Conservation (phyloP, 1,140 invertebrate genomes). For the Listronotus bonariensis region DNA sequence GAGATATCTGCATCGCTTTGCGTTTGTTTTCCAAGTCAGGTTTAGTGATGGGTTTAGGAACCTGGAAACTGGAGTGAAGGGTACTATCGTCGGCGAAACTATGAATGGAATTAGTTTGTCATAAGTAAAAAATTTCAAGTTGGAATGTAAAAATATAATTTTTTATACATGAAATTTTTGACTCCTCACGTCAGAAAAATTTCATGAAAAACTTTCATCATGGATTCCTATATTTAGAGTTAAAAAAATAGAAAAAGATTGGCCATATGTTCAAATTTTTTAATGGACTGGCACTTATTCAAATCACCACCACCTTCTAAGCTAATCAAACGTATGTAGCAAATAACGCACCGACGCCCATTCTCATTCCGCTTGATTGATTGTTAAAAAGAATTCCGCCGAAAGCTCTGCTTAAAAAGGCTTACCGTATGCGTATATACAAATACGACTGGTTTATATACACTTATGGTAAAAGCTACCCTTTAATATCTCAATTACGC, state of each 20-base stretch:
- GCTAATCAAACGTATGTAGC: constrained; percentile 14
- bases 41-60: too few species aligned
- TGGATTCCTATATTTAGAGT: too few species aligned
- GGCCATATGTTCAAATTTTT: constrained; percentile 9
- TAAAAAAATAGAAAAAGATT: background rate
- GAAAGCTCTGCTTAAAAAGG: constrained; percentile 18
- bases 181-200: too few species aligned
- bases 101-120: too few species aligned
- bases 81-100: too few species aligned
- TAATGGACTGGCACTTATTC: background rate
- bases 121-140: too few species aligned
- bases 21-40: too few species aligned
- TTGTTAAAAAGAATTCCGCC: constrained; percentile 14
- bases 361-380: constrained; percentile 24
- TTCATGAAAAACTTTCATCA: too few species aligned
- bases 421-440: constrained; percentile 8
- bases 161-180: too few species aligned
- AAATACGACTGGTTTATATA: constrained; percentile 8
- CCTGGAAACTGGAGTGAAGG: too few species aligned
- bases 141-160: too few species aligned
- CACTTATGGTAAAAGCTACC: constrained; percentile 10
- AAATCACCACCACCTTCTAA: background rate
- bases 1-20: too few species aligned
- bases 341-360: constrained; percentile 20
- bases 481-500: constrained; percentile 18